phyloP scores from a whole-genome alignment of 2,888 invertebrate species.

The Spilarctia lutea region DNA sequence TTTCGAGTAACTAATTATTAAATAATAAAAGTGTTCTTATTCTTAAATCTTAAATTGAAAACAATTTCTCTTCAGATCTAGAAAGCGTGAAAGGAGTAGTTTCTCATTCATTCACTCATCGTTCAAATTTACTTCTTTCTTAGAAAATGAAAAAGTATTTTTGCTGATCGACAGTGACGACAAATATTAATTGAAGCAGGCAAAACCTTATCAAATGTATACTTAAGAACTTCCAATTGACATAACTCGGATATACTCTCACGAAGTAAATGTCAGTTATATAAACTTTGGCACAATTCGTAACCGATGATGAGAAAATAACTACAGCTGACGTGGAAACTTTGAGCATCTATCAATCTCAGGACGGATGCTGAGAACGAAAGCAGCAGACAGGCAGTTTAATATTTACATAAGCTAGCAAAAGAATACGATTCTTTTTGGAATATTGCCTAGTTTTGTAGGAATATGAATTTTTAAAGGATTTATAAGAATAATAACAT shows the following conservation, averaged over 20 bases:
- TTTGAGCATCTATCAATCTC: constrained; percentile 36
- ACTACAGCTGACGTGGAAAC: constrained; percentile 25
- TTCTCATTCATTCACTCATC: no score
- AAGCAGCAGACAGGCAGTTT: background rate
- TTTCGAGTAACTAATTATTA: no score
- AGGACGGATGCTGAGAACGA: background rate
- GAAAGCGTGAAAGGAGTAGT: no score
- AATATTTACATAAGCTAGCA: background rate
- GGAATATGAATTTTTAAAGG: background rate
- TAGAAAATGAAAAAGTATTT: background rate
- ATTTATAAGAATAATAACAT: background rate
- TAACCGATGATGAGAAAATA: constrained; percentile 34
- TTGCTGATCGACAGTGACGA: background rate
- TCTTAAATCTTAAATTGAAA: no score
- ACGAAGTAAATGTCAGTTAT: background rate
- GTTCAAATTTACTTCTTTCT: no score
- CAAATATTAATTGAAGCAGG: background rate
- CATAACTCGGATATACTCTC: background rate
- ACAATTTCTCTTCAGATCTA: no score
- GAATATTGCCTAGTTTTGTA: background rate
- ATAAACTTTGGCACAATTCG: background rate
- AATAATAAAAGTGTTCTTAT: no score
- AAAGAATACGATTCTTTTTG: background rate
- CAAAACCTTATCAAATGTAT: background rate
- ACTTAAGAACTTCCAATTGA: background rate